phyloP scores from a whole-genome alignment of 1,140 invertebrate genomes.

The Temnothorax nylanderi region DNA sequence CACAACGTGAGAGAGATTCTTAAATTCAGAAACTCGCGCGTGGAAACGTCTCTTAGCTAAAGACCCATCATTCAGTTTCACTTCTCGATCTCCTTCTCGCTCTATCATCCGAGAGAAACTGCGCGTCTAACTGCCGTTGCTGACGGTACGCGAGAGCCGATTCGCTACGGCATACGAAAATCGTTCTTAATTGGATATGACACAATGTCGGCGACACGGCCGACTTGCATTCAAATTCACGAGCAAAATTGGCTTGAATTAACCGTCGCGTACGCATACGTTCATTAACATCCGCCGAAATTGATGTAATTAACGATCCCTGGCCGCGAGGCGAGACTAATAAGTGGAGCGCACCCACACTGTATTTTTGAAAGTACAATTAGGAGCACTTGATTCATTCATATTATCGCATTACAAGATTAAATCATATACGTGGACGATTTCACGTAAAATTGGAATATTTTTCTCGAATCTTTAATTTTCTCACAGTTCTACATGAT shows the following conservation, averaged over 20 bases:
- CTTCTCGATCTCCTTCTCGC: constrained; percentile 6
- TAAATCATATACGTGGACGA: not conserved
- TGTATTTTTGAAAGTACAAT: constrained; percentile 18
- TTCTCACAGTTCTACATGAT: not conserved
- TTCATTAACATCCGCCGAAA: constrained; percentile 34
- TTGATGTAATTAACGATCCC: constrained; percentile 27
- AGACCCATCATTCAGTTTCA: not conserved
- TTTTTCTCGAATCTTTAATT: not conserved
- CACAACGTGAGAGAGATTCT: not conserved
- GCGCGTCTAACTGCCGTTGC: not conserved
- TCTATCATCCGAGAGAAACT: constrained; percentile 39
- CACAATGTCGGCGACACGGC: constrained; percentile 23
- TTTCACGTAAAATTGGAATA: not conserved
- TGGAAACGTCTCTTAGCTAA: not conserved
- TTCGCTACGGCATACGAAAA: constrained; percentile 23
- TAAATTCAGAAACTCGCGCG: not conserved
- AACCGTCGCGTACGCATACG: constrained; percentile 25
- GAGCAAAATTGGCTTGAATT: constrained; percentile 69
- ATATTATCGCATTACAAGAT: not conserved
- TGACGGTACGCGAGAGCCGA: not conserved
- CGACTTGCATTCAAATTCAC: constrained; percentile 69
- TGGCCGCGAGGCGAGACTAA: not conserved
- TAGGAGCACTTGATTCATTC: not conserved
- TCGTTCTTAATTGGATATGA: constrained; percentile 66
- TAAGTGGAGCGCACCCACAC: constrained; percentile 26